Percentiles rank a stretch among this genome's conserved stretches.
phyloP scores from a whole-genome alignment of 2,888 invertebrate genomes.

The Encarsia formosa region DNA sequence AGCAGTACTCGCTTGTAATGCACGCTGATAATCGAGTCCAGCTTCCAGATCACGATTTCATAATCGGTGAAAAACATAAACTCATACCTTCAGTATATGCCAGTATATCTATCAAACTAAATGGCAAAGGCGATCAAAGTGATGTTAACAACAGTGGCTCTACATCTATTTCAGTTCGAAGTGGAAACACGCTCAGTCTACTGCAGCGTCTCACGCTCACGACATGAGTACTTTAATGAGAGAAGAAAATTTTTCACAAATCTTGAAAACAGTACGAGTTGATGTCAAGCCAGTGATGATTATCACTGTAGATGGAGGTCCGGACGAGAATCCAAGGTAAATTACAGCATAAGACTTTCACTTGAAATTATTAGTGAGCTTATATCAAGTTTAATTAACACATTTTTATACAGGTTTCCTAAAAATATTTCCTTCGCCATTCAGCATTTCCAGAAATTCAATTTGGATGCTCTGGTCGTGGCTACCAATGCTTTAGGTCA shows the following conservation, averaged over 20 bases:
- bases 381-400: not conserved
- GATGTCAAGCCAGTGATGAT: constrained; percentile 36
- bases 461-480: constrained; percentile 25
- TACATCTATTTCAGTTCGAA: constrained; percentile 42
- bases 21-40: no score
- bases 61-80: constrained; percentile 38
- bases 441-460: constrained; percentile 25
- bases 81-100: constrained; percentile 41
- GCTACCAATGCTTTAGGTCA: constrained; percentile 34
- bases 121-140: constrained; percentile 34
- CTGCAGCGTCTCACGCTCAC: constrained; percentile 33
- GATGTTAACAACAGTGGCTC: constrained; percentile 46
- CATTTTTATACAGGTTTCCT: not conserved
- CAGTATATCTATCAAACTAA: constrained; percentile 31
- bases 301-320: constrained; percentile 36
- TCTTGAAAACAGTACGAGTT: constrained; percentile 23
- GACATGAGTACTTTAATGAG: constrained; percentile 11
- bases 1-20: no score
- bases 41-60: no score
- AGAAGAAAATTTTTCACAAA: no score
- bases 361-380: constrained; percentile 25
- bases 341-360: no score
- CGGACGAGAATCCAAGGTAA: no score
- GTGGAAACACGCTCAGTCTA: constrained; percentile 35
- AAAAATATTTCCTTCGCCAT: constrained; percentile 19